Base-by-base conservation (phyloP, 2,888 invertebrate genomes). In the Rhogogaster chlorosoma region DNA sequence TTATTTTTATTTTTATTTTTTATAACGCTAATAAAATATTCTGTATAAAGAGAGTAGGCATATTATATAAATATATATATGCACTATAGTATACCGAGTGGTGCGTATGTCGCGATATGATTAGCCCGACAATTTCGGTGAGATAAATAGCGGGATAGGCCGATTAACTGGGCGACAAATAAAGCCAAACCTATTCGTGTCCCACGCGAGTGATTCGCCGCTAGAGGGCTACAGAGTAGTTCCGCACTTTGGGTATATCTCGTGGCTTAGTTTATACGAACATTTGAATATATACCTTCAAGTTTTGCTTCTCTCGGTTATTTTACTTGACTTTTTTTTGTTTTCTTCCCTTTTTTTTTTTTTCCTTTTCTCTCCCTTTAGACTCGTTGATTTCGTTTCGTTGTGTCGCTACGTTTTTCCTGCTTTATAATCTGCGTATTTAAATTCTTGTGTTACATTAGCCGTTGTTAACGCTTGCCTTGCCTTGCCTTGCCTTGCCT, bases 81-180 rank as follows among this genome's bases (percentile, higher is more conserved):
- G 18, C 67, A 32, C 15, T 15, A 10, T 32, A 29, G 18, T 18
- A 29, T 32, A 18, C 73, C 73, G 18, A 42, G 73, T n/a, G 6
- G 77, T 77, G 77, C 15, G 49, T 77, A 45, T 77, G 26, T 80
- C 80, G 29, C 57, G 80, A 61, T 64, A 64, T 80, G 80, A 57
- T 80, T 38, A 80, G 80, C 36, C 61, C 36, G 42, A 61, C 57
- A 80, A 26, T 80, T 80, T 80, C 22, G 67, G 83, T 70, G 32
- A 42, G 83, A 83, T 83, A 83, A 83, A 70, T 83, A 70, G 29
- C 29, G 0, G 77, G 77, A 77, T 77, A 82, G 22, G n/a, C 67
- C 83, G 83, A 83, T 83, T 83, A 83, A 83, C 42, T 38, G 64
- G 29, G 67, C 83, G 42, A 67, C 83, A 45, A 83, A 83, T 83